Evolutionary conservation across 2,888 invertebrate species (phyloP), one percentile per base, ranked within the genome.

Genomic region (Coelogynopora nodosa): DNA sequence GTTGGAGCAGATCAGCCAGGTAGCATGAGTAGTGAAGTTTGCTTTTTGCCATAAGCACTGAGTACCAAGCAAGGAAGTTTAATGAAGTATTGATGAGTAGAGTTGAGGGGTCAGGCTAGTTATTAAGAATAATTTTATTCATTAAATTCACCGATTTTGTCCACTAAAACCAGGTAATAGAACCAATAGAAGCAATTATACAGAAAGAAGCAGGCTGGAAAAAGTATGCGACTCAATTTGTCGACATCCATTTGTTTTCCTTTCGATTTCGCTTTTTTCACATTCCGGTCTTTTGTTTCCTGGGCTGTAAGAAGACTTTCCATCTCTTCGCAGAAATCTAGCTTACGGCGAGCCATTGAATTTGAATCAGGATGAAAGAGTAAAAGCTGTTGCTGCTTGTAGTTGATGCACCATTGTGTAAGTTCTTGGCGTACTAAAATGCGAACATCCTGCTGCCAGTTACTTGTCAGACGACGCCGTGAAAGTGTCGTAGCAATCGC

Each of bases 141-240:
- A n/a, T n/a, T n/a, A n/a, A n/a, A n/a, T n/a, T 82, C 31, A 2
- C 23, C 31, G 23, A 28, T 13, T 82, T 31, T 2, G 23, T 82
- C 82, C 31, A 87, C 87, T 26, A 87, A 23, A 49, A 87, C 87
- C 5, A 87, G 80, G 82, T 87, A 87, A 30, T 87, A 87, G 18
- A 87, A 30, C 87, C 87, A 87, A 49, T 87, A 87, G 83, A 87
- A 87, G 67, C 87, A 87, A 30, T 87, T 87, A 67, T 87, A 87
- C n/a, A 87, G 87, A 2, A 87, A 18, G 30, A 87, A 87, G 67
- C 87, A 87, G 10, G 87, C 80, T 0, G 87, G 87, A 83, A 87
- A 87, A 10, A 87, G 30, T 23, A 87, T 82, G 2, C 87, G 27
- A 87, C 87, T 87, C 26, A 88, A 87, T 29, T 23, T 84, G 31